These are phyloP conservation scores for Percopsis omiscomaycus DNA, from an alignment of 2,797 vertebrate genomes.

Conservation along the genomic window DNA sequence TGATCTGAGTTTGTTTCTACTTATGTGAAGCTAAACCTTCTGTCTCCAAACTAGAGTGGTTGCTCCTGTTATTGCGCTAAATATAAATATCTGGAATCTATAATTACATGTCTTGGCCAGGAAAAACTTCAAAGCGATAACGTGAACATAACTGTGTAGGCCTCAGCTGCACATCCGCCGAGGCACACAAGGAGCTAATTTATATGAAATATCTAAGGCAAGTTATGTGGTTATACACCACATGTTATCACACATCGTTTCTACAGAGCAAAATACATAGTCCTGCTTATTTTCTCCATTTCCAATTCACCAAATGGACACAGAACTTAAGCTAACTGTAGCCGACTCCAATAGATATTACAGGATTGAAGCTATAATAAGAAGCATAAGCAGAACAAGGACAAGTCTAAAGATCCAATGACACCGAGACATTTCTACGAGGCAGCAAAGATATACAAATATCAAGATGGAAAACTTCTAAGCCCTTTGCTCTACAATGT, in stretches of 20 bases:
- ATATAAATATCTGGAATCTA: conserved; percentile 32
- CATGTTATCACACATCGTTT: neutral
- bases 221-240: neutral
- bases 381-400: too few relatives aligned
- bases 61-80: conserved; percentile 16
- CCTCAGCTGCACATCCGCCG: conserved; percentile 18
- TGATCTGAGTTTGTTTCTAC: conserved; percentile 19
- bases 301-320: too few relatives aligned
- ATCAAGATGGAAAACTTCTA: too few relatives aligned
- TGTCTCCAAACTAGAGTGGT: conserved; percentile 11
- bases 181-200: conserved; percentile 16
- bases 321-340: too few relatives aligned
- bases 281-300: too few relatives aligned
- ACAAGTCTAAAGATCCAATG: too few relatives aligned
- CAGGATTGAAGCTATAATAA: too few relatives aligned
- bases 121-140: conserved; percentile 28
- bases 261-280: neutral
- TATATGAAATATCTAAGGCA: conserved; percentile 12
- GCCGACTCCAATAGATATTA: too few relatives aligned
- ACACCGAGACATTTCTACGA: too few relatives aligned
- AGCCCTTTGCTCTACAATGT: too few relatives aligned
- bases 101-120: conserved; percentile 27
- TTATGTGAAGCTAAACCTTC: conserved; percentile 18
- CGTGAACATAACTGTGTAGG: neutral
- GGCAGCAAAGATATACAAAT: too few relatives aligned